Evolutionary conservation across 2,797 vertebrate species (phyloP).

Genomic region (Chaetophractus vellerosus): DNA sequence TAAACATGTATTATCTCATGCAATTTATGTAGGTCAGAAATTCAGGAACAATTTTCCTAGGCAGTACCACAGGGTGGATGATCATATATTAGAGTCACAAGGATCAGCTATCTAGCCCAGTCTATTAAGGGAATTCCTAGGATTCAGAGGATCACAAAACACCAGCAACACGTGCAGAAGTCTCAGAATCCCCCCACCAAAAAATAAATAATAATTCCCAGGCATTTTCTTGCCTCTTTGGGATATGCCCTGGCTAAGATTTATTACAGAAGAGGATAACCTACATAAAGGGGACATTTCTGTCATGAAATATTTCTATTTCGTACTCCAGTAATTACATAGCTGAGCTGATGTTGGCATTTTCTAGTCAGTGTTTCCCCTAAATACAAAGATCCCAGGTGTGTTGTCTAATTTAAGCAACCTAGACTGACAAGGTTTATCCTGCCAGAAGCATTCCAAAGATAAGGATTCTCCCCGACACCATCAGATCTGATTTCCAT

Average conservation of each 20-base stretch:
- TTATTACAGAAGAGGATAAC: not conserved
- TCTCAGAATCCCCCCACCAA: not conserved
- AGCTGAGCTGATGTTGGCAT: not conserved
- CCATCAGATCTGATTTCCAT: not conserved
- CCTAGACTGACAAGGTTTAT: not conserved
- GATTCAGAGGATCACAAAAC: not conserved
- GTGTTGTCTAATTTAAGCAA: no score
- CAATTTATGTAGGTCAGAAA: no score
- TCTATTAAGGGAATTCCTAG: not conserved
- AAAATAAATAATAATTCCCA: not conserved
- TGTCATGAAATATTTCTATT: not conserved
- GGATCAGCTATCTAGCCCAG: not conserved
- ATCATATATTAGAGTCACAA: not conserved
- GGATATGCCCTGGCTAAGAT: not conserved
- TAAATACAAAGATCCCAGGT: not conserved
- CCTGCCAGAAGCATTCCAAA: not conserved
- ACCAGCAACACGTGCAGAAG: not conserved
- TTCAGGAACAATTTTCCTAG: no score
- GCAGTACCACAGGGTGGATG: not conserved
- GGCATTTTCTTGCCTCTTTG: no score
- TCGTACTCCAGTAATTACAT: not conserved
- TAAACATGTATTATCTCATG: no score
- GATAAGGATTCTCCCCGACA: not conserved
- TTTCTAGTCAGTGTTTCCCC: not conserved
- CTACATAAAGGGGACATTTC: not conserved